phyloP scores from a whole-genome alignment of 2,113 vertebrate species.

The Cephalopholis sonnerati region DNA sequence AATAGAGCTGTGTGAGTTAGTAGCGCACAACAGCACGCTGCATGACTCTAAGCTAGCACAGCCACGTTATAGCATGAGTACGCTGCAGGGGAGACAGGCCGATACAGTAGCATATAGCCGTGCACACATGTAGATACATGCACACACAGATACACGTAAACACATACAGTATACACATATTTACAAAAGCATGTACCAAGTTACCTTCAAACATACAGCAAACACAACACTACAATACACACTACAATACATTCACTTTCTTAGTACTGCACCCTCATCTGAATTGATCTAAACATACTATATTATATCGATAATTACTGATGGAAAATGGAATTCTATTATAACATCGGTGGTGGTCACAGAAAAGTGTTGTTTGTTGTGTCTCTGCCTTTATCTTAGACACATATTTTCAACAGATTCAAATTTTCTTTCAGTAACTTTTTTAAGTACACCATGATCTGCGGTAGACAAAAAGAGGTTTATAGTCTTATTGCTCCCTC shows the following conservation, averaged over 20 bases:
- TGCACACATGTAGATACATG: not conserved
- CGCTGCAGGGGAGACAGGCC: slow-evolving; percentile 41
- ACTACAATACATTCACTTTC: not conserved
- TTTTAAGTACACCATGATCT: not conserved
- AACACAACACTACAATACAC: not conserved
- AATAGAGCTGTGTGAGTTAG: slow-evolving; percentile 86
- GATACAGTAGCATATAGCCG: slow-evolving; percentile 21
- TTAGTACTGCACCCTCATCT: not conserved
- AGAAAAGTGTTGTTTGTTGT: not conserved
- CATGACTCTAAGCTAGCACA: slow-evolving; percentile 67
- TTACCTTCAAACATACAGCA: not conserved
- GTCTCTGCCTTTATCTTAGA: not conserved
- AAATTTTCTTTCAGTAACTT: not conserved
- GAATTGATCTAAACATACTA: not conserved
- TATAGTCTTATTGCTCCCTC: not conserved
- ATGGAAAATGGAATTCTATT: not conserved
- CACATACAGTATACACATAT: not conserved
- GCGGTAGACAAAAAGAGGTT: not conserved
- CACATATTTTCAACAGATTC: not conserved
- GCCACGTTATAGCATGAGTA: slow-evolving; percentile 59
- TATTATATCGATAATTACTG: not conserved
- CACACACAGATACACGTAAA: slow-evolving; percentile 14
- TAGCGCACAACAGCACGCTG: slow-evolving; percentile 73
- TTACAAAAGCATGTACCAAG: not conserved
- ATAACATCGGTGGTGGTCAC: too few relatives aligned